These are phyloP conservation scores for Sarcoramphus papa DNA, from an alignment of 2,797 vertebrate species.

Conservation along the genomic window DNA sequence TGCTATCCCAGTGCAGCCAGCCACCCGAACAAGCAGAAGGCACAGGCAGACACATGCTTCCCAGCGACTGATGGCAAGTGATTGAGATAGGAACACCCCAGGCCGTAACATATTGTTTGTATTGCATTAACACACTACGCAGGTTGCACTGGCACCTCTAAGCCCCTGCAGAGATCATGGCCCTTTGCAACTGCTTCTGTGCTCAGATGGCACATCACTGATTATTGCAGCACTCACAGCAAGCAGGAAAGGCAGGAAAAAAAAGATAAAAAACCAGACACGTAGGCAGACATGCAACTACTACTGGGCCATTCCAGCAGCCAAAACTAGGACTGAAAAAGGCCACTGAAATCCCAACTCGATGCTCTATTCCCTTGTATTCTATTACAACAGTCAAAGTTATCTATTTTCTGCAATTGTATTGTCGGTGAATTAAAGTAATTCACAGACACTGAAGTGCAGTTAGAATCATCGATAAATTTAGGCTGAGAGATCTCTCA, in stretches of 20 bases:
- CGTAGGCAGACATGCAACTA: not conserved
- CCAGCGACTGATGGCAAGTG: not conserved
- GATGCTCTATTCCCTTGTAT: not conserved
- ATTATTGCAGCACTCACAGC: not conserved
- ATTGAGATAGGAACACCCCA: rapidly evolving
- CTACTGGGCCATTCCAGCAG: not conserved
- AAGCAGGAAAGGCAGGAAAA: not conserved
- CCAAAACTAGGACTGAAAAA: not conserved
- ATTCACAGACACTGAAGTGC: not conserved
- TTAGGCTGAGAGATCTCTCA: not conserved
- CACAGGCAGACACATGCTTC: not conserved
- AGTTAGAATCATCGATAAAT: not conserved
- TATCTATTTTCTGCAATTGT: not conserved
- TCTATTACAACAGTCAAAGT: not conserved
- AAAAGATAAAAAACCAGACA: rapidly evolving
- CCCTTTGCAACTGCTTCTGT: not conserved
- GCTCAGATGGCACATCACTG: not conserved
- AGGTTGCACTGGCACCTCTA: not conserved
- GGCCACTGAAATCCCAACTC: not conserved
- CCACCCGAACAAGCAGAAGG: not conserved
- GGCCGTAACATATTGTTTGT: rapidly evolving
- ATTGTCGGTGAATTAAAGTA: not conserved
- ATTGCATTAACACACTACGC: rapidly evolving
- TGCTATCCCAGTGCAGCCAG: not conserved
- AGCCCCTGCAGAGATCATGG: rapidly evolving